Evolutionary conservation across 1,140 invertebrate genomes (phyloP).

Genomic region (Apis laboriosa): DNA sequence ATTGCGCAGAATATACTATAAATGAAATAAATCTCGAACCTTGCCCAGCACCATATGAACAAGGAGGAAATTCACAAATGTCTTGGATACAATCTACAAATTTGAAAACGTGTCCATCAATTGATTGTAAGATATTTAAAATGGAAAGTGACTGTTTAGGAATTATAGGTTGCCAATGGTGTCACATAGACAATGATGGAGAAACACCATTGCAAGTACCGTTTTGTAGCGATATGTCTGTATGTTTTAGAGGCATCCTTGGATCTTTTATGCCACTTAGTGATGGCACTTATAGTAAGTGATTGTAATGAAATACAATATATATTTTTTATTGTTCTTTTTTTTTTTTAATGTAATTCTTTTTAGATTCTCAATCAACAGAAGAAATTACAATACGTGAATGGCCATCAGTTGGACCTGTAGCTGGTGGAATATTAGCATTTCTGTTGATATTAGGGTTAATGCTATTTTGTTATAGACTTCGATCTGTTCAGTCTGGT

Average conservation of each 20-base stretch:
- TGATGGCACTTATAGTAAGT: conserved; percentile 83
- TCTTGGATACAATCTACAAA: conserved; percentile 77
- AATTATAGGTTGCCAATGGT: conserved; percentile 95
- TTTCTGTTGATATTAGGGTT: conserved; percentile 84
- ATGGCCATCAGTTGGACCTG: conserved; percentile 84
- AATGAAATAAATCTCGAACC: conserved; percentile 71
- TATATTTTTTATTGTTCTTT: background rate
- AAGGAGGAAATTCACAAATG: conserved; percentile 70
- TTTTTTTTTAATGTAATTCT: conserved; percentile 10
- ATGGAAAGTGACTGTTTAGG: conserved; percentile 90
- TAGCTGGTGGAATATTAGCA: conserved; percentile 85
- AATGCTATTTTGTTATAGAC: conserved; percentile 85
- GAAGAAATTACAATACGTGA: conserved; percentile 79
- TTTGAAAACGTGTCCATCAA: conserved; percentile 85
- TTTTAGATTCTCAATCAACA: conserved; percentile 78
- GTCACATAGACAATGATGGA: conserved; percentile 89
- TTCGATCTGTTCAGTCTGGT: conserved; percentile 76
- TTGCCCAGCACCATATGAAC: conserved; percentile 74
- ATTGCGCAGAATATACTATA: conserved; percentile 77
- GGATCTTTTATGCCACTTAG: conserved; percentile 92
- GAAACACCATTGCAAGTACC: conserved; percentile 85
- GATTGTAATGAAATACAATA: background rate
- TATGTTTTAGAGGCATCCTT: conserved; percentile 93
- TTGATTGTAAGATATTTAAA: conserved; percentile 89
- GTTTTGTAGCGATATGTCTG: conserved; percentile 89